Evolutionary conservation across 2,113 vertebrate species (phyloP), one percentile per base, ranked within the genome.

Genomic region (Condylura cristata): DNA sequence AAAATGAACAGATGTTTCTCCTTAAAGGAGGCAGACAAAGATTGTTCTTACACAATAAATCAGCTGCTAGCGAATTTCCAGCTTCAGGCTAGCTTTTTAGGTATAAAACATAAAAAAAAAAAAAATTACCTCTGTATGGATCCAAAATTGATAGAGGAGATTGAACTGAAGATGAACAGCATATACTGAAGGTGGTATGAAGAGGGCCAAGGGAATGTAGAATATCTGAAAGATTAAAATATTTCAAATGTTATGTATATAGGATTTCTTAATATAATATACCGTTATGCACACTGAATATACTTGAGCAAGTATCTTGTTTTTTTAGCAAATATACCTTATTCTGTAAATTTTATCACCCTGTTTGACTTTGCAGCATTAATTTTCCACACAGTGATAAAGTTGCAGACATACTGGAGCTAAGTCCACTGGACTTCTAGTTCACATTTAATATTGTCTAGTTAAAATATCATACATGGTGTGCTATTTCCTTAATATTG

Each of bases 101-200:
- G 94, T 95, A 97, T 96, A 96, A 96, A 94, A 89, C 96, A 95
- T 95, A 94, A 96, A 97, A 72, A 8, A 82, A 82, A 37, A 95
- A 76, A 72, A 96, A 93, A 92, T 98, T 98, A 99, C 99, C 99
- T 99, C 99, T 22, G 99, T 99, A 97, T 99, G 99, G 96, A 99
- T 99, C 99, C 99, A 99, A 98, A 99, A 99, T 94, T 99, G 99
- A 97, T 99, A 99, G 72, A 99, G 98, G 0, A 99, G 98, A 97
- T 99, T 99, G 90, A 99, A 98, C 91, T 99, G 99, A 30, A 99
- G 96, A 98, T 99, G 99, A 94, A 99, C 99, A 32, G 99, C 98
- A 70, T 99, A 99, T 60, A 99, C 95, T 0, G 99, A 98, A 5
- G 99, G 99, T 51, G 99, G 99, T n/a, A 99, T 97, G 63, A 98